Evolutionary conservation across 2,888 invertebrate genomes (phyloP).

Genomic region (Drosophila subsilvestris): DNA sequence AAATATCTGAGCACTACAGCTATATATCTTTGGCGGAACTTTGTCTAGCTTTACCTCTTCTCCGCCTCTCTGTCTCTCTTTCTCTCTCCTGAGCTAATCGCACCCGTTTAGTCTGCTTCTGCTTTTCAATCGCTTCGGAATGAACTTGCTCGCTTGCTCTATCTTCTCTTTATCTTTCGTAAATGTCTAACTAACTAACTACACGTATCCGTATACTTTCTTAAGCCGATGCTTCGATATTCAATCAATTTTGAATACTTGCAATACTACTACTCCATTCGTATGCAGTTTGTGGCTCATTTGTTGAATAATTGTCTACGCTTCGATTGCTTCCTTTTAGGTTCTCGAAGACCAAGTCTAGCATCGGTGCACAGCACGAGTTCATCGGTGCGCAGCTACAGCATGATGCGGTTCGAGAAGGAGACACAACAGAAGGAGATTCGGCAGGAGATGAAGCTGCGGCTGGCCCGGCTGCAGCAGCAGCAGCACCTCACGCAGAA

Average conservation of each 20-base stretch:
- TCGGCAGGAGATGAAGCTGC: constrained; percentile 90
- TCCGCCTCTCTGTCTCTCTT: not conserved
- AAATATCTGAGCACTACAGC: not conserved
- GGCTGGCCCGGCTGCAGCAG: constrained; percentile 89
- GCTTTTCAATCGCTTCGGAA: constrained; percentile 37
- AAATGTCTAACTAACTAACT: constrained; percentile 8
- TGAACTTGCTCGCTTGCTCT: constrained; percentile 38
- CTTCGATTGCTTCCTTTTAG: constrained; percentile 84
- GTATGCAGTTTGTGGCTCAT: not conserved
- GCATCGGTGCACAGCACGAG: constrained; percentile 93
- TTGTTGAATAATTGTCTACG: not conserved
- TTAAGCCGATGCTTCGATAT: constrained; percentile 41
- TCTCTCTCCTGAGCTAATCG: constrained; percentile 12
- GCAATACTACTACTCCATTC: constrained; percentile 5
- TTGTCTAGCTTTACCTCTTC: not conserved
- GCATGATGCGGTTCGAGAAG: constrained; percentile 91
- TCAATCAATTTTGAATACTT: constrained; percentile 32
- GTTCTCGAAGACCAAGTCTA: constrained; percentile 94
- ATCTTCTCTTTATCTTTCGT: constrained; percentile 10
- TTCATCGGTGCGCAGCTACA: constrained; percentile 92
- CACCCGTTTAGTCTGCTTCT: constrained; percentile 28
- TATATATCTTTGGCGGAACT: not conserved
- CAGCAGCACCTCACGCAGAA: constrained; percentile 85
- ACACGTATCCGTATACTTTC: constrained; percentile 10
- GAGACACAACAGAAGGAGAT: constrained; percentile 93